phyloP scores from a whole-genome alignment of 2,113 vertebrate species.

The Bos indicus region DNA sequence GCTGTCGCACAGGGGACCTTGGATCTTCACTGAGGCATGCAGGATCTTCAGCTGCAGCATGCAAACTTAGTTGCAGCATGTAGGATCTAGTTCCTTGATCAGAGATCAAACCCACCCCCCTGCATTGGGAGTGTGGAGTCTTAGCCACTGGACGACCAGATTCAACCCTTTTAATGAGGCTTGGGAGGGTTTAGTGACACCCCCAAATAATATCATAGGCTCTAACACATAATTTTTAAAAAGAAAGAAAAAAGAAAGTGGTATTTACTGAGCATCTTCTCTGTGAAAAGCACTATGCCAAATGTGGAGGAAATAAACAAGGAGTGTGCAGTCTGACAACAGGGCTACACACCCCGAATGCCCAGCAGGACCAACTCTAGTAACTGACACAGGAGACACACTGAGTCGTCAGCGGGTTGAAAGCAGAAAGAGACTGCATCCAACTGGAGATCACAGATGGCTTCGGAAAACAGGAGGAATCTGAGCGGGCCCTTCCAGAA shows the following conservation, averaged over 20 bases:
- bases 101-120: fast-evolving
- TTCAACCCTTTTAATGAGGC: neutral
- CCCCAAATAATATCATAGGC: neutral
- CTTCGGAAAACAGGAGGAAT: neutral
- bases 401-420: neutral
- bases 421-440: neutral
- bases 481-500: neutral
- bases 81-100: neutral
- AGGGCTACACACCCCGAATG: neutral
- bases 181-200: neutral
- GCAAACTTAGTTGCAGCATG: neutral
- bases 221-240: neutral
- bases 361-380: neutral
- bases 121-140: neutral
- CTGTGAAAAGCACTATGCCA: neutral
- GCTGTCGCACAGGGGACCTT: neutral
- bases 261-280: neutral
- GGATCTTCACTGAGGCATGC: neutral
- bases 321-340: neutral
- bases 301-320: neutral
- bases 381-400: neutral
- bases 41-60: neutral
- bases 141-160: neutral
- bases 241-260: neutral
- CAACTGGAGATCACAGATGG: neutral